Conservation (phyloP, 2,113 vertebrate genomes). For the Panthera leo region DNA sequence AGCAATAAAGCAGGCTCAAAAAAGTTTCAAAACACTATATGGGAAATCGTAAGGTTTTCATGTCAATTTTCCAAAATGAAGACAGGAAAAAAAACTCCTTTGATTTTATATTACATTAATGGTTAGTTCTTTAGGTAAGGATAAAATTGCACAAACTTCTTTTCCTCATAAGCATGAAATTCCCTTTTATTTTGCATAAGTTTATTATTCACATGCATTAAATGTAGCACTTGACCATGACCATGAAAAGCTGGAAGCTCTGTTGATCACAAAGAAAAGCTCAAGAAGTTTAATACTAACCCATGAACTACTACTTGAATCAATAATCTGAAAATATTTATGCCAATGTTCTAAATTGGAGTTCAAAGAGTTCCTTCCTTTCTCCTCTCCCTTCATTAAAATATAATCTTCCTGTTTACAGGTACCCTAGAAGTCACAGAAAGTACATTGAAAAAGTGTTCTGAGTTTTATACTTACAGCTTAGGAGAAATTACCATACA, state of each 20-base stretch:
- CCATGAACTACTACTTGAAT: slow-evolving; percentile 11
- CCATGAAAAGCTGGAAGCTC: neutral
- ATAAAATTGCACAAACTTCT: slow-evolving; percentile 21
- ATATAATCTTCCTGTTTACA: neutral
- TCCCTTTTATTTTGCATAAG: slow-evolving; percentile 23
- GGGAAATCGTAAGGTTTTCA: slow-evolving; percentile 19
- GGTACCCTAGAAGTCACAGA: neutral
- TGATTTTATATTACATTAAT: slow-evolving; percentile 27
- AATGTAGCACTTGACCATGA: neutral
- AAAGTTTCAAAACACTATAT: slow-evolving; percentile 40
- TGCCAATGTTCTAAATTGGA: neutral
- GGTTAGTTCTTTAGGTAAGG: neutral
- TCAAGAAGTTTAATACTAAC: neutral
- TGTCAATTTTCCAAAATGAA: slow-evolving; percentile 42
- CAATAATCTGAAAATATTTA: neutral
- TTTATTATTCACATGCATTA: slow-evolving; percentile 40
- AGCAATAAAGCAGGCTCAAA: neutral
- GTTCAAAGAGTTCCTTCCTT: slow-evolving; percentile 2
- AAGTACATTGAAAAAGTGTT: neutral
- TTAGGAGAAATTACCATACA: neutral
- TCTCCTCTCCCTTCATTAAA: neutral
- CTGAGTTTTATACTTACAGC: neutral
- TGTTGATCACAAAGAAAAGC: slow-evolving; percentile 21
- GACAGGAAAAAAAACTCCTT: neutral
- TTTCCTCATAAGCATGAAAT: slow-evolving; percentile 35